phyloP scores from a whole-genome alignment of 1,140 invertebrate species.

The Camponotus vicinus region DNA sequence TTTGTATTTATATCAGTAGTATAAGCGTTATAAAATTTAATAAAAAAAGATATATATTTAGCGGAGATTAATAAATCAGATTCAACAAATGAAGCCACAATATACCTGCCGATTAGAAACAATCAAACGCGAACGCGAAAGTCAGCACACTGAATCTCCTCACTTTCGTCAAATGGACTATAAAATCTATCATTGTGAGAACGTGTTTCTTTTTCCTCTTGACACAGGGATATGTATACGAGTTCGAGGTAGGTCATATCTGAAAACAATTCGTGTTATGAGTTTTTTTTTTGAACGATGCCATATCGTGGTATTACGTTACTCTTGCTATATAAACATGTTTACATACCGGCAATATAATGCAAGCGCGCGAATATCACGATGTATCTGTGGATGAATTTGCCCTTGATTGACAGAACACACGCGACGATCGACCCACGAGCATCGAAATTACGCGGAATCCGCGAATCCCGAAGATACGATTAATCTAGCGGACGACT shows the following conservation, averaged over 20 bases:
- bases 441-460: background rate
- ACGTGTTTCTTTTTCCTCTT: background rate
- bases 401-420: background rate
- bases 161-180: background rate
- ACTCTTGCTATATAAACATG: constrained; percentile 3
- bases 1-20: too few species aligned
- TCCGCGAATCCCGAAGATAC: background rate
- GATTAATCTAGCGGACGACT: background rate
- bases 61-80: too few species aligned
- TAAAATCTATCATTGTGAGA: background rate
- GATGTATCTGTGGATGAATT: background rate
- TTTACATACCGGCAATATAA: constrained; percentile 14
- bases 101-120: too few species aligned
- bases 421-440: background rate
- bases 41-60: too few species aligned
- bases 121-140: background rate
- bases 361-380: too few species aligned
- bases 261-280: background rate
- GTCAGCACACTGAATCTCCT: too few species aligned
- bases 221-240: background rate
- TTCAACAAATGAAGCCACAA: too few species aligned
- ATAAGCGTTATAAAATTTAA: too few species aligned
- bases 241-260: background rate
- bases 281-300: background rate
- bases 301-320: background rate